Percentiles rank a stretch among this genome's conserved stretches.
Evolutionary conservation across 2,888 invertebrate genomes (phyloP).

Genomic region (Drosophila mimica): DNA sequence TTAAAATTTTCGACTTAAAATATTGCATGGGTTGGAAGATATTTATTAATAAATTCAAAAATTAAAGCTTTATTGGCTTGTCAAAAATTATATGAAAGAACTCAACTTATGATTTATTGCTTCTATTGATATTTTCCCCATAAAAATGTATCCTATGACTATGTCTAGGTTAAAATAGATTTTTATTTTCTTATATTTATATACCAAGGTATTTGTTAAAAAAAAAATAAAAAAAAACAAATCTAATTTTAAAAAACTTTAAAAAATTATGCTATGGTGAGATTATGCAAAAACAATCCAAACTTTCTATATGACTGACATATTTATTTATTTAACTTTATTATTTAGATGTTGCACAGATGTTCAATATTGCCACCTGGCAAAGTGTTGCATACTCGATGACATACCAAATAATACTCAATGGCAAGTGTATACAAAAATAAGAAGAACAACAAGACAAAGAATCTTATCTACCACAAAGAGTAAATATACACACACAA

Average conservation of each 20-base stretch:
- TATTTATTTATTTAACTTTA: not conserved
- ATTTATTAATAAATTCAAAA: no score
- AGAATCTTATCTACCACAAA: slow-evolving; percentile 61
- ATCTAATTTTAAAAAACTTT: no score
- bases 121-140: not conserved
- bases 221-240: no score
- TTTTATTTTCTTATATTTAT: no score
- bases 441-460: slow-evolving; percentile 8
- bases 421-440: not conserved
- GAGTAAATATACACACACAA: slow-evolving; percentile 37
- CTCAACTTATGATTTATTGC: not conserved
- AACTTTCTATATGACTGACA: no score
- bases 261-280: not conserved
- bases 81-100: no score
- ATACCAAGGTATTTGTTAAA: no score
- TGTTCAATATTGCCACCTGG: not conserved
- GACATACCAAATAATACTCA: not conserved
- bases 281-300: not conserved
- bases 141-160: not conserved
- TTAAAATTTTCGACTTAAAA: no score
- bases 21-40: no score
- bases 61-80: no score
- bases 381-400: not conserved
- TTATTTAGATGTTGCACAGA: not conserved
- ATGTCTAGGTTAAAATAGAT: no score